Conservation (phyloP, 2,797 vertebrate genomes). For the Nothura maculosa region DNA sequence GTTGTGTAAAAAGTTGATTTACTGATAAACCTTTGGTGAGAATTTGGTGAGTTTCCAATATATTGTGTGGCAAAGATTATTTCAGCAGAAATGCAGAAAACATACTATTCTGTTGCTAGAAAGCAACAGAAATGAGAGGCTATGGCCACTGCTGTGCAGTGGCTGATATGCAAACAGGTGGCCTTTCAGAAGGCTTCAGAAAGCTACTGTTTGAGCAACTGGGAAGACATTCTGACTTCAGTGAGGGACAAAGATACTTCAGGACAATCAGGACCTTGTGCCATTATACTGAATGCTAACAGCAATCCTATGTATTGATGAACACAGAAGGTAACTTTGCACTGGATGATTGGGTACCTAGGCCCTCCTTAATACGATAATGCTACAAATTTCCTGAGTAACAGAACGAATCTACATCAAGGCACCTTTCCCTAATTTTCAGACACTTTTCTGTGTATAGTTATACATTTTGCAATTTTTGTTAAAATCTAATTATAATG, state of each 20-base stretch:
- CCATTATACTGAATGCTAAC: not conserved
- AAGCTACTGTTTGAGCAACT: not conserved
- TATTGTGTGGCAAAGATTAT: not conserved
- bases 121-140: not conserved
- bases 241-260: not conserved
- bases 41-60: not conserved
- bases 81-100: not conserved
- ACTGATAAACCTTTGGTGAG: not conserved
- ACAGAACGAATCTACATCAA: not conserved
- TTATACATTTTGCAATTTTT: not conserved
- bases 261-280: not conserved
- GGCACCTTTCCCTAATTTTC: not conserved
- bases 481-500: not conserved
- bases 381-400: not conserved
- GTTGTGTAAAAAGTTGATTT: not conserved
- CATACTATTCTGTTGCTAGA: not conserved
- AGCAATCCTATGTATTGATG: not conserved
- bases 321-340: not conserved
- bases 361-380: not conserved
- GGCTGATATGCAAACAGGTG: not conserved
- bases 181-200: not conserved
- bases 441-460: not conserved
- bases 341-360: not conserved
- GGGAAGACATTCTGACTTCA: not conserved
- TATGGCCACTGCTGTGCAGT: not conserved